These are phyloP conservation scores for Helogale parvula DNA, from an alignment of 2,113 vertebrate genomes.

Conservation along the genomic window DNA sequence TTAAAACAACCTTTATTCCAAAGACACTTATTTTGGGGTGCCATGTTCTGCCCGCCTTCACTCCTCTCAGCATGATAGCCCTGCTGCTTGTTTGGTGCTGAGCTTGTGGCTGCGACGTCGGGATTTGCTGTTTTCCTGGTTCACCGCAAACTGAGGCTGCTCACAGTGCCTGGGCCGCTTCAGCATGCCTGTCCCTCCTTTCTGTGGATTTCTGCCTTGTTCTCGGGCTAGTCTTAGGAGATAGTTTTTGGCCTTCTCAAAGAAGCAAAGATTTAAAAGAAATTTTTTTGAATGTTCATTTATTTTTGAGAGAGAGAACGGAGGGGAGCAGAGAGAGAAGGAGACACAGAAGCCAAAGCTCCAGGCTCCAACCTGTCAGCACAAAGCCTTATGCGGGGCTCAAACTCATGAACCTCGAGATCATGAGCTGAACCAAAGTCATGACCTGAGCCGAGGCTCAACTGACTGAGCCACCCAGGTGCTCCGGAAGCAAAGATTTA, in stretches of 20 bases:
- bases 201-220: neutral
- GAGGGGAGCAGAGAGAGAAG: too few species aligned
- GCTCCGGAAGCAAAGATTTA: too few species aligned
- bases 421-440: too few species aligned
- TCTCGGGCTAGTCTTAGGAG: neutral
- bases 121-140: neutral
- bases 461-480: too few species aligned
- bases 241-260: neutral
- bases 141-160: neutral
- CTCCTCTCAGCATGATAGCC: neutral
- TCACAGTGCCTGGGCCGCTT: neutral
- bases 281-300: too few species aligned
- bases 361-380: too few species aligned
- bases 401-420: too few species aligned
- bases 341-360: too few species aligned
- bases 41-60: neutral
- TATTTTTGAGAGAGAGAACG: too few species aligned
- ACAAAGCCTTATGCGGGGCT: too few species aligned
- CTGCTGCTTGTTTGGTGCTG: neutral
- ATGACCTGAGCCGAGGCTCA: too few species aligned
- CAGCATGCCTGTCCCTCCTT: neutral
- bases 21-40: neutral
- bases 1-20: neutral
- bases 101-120: neutral
- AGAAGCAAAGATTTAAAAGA: too few species aligned